Conservation (phyloP, 30 jellyfish, hydroid and myxozoan genomes). For the Turritopsis rubra region DNA sequence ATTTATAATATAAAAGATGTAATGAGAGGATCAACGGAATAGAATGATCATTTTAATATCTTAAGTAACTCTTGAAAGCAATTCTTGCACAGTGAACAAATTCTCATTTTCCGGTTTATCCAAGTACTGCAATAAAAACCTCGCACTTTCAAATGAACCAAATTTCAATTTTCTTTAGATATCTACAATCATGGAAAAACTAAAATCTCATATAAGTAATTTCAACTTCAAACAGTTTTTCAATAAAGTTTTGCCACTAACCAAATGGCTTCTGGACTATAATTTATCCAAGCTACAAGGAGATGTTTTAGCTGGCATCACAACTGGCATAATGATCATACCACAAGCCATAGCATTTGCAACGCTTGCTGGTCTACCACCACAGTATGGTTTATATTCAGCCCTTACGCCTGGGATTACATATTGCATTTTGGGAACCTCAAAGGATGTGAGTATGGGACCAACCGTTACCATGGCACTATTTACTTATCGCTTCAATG, state of each 20-base stretch:
- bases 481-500: slow-evolving; percentile 43
- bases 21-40: too few relatives aligned
- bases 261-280: slow-evolving; percentile 46
- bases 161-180: neutral
- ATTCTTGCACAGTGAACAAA: too few relatives aligned
- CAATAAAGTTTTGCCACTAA: slow-evolving; percentile 36
- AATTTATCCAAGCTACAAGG: slow-evolving; percentile 43
- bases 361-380: slow-evolving; percentile 74
- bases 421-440: slow-evolving; percentile 68
- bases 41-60: too few relatives aligned
- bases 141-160: too few relatives aligned
- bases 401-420: slow-evolving; percentile 65
- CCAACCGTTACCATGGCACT: slow-evolving; percentile 62
- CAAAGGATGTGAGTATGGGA: slow-evolving; percentile 67
- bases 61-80: too few relatives aligned
- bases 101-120: too few relatives aligned
- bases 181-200: neutral
- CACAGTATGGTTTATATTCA: slow-evolving; percentile 70
- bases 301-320: slow-evolving; percentile 67
- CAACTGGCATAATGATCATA: slow-evolving; percentile 63
- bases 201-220: neutral
- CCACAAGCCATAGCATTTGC: slow-evolving; percentile 80
- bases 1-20: too few relatives aligned
- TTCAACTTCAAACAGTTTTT: neutral
- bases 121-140: too few relatives aligned